Evolutionary conservation across 92 coral and sea anemone genomes (phyloP).

Genomic region (Zoanthus sansibaricus): DNA sequence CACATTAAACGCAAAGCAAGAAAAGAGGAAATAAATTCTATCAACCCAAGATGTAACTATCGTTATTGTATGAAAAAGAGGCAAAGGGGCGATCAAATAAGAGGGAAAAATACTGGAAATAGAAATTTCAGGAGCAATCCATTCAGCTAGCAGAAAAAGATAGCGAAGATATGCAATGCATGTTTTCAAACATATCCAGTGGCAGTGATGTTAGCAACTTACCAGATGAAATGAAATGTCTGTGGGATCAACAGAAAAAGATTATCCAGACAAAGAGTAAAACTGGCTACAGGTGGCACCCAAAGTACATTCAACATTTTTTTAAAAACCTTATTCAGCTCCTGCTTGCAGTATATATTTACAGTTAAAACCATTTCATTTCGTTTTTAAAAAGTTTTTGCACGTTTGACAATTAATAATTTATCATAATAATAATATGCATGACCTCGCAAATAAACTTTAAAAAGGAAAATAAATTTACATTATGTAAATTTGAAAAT

Average conservation of each 20-base stretch:
- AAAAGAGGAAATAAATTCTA: background rate
- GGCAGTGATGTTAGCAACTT: background rate
- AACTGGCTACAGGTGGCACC: constrained; percentile 30
- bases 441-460: no score
- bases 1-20: background rate
- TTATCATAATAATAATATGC: no score
- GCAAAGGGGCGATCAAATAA: background rate
- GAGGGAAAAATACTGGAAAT: constrained; percentile 41
- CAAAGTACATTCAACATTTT: constrained; percentile 3
- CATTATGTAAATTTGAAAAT: no score
- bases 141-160: constrained; percentile 19
- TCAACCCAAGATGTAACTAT: background rate
- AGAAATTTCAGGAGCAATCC: constrained; percentile 5
- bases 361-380: no score
- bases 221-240: constrained; percentile 33
- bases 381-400: no score
- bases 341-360: background rate
- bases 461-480: no score
- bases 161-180: constrained; percentile 25
- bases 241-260: constrained; percentile 44
- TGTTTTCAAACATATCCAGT: constrained; percentile 9
- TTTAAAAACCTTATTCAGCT: background rate
- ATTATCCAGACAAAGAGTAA: background rate
- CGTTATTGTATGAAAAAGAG: constrained; percentile 23
- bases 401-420: no score